Percentiles rank a stretch among this genome's conserved stretches.
These are phyloP conservation scores for Decapterus maruadsi DNA, from an alignment of 2,797 vertebrate genomes.

Conservation along the genomic window DNA sequence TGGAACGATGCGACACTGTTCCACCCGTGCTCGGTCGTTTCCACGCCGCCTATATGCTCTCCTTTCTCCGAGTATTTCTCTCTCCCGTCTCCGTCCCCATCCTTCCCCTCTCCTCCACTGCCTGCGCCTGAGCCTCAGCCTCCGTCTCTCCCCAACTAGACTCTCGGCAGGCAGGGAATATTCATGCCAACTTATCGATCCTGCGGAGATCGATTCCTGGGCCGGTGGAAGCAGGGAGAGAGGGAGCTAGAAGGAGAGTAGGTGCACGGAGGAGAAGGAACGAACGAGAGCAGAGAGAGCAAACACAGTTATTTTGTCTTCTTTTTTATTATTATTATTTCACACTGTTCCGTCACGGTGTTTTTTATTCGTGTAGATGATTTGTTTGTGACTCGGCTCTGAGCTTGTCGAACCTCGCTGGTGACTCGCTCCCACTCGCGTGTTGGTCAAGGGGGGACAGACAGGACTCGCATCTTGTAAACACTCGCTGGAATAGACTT, in stretches of 20 bases:
- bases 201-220: conserved; percentile 91
- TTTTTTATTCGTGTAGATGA: conserved; percentile 14
- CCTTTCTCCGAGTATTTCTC: conserved; percentile 52
- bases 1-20: conserved; percentile 43
- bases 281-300: conserved; percentile 31
- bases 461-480: conserved; percentile 33
- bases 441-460: not conserved
- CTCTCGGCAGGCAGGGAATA: conserved; percentile 91
- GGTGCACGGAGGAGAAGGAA: conserved; percentile 64
- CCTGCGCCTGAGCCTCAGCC: conserved; percentile 85
- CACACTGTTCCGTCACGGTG: conserved; percentile 32
- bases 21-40: conserved; percentile 43
- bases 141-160: conserved; percentile 88
- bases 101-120: conserved; percentile 84
- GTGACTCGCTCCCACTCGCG: not conserved
- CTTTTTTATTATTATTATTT: conserved; percentile 15
- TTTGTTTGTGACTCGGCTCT: conserved; percentile 22
- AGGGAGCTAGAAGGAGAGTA: conserved; percentile 82
- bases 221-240: conserved; percentile 91
- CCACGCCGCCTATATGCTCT: conserved; percentile 44
- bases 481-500: conserved; percentile 45
- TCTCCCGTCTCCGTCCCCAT: conserved; percentile 72
- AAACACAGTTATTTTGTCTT: conserved; percentile 23
- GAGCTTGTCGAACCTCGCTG: conserved; percentile 1
- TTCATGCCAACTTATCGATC: conserved; percentile 97